Percentiles rank a stretch among this genome's conserved stretches.
These are phyloP conservation scores for Eurois occulta DNA, from an alignment of 2,888 invertebrate genomes.

Conservation along the genomic window DNA sequence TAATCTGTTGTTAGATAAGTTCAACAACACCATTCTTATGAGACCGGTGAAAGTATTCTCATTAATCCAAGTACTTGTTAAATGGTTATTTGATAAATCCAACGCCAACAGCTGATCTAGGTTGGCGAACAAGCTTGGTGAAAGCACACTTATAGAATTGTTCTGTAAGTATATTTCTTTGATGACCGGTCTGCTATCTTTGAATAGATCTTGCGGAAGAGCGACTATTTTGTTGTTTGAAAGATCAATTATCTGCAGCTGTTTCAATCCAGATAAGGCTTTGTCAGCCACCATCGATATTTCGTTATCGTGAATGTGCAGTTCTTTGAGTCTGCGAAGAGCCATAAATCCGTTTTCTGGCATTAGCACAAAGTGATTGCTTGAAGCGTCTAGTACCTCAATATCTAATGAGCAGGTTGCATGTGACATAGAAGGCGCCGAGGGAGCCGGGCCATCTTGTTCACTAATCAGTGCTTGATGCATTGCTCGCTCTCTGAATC, in stretches of 20 bases:
- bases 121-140: constrained; percentile 96
- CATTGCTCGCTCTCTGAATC: constrained; percentile 94
- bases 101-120: constrained; percentile 95
- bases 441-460: constrained; percentile 87
- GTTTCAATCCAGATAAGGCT: constrained; percentile 95
- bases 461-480: constrained; percentile 92
- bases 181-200: constrained; percentile 94
- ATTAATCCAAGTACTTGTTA: constrained; percentile 96
- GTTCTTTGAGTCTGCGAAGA: constrained; percentile 93
- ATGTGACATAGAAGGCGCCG: constrained; percentile 84
- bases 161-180: constrained; percentile 97
- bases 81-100: constrained; percentile 96
- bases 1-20: constrained; percentile 96
- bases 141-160: constrained; percentile 96
- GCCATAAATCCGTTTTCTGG: constrained; percentile 96
- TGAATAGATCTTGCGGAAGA: constrained; percentile 96
- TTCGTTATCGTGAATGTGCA: constrained; percentile 96
- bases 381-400: constrained; percentile 95
- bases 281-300: constrained; percentile 96
- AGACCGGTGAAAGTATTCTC: constrained; percentile 96
- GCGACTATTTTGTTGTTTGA: constrained; percentile 97
- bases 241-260: constrained; percentile 96
- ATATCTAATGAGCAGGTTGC: constrained; percentile 94
- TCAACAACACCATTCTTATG: constrained; percentile 96
- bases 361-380: constrained; percentile 95